Conservation (phyloP, 1,140 invertebrate species). For the Hestina assimilis region DNA sequence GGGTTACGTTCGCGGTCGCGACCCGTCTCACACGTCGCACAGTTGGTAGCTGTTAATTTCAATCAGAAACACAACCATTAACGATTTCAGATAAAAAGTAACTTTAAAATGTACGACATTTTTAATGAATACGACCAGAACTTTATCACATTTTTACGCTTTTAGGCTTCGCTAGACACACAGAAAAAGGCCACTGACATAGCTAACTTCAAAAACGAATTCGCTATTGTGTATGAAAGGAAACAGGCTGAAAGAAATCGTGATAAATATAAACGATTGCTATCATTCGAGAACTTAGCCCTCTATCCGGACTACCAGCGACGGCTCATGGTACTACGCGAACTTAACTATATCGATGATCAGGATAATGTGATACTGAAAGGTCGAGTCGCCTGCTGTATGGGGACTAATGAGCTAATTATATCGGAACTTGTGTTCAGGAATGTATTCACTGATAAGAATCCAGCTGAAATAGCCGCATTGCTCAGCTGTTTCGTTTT, state of each 20-base stretch:
- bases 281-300: constrained; percentile 91
- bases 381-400: constrained; percentile 93
- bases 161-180: constrained; percentile 54
- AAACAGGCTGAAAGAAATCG: constrained; percentile 86
- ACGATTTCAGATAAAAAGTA: too few relatives aligned
- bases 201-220: constrained; percentile 82
- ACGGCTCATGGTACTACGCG: constrained; percentile 89
- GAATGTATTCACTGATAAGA: constrained; percentile 91
- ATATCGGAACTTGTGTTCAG: constrained; percentile 97
- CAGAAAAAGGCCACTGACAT: constrained; percentile 65
- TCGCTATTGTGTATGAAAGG: constrained; percentile 84
- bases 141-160: too few relatives aligned
- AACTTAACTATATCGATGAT: constrained; percentile 83
- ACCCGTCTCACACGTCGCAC: too few relatives aligned
- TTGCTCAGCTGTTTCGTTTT: constrained; percentile 95
- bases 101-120: too few relatives aligned
- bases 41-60: too few relatives aligned
- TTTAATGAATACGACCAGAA: too few relatives aligned
- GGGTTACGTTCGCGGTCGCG: too few relatives aligned
- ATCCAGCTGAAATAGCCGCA: constrained; percentile 95
- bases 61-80: too few relatives aligned
- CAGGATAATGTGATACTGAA: constrained; percentile 79
- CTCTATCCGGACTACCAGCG: constrained; percentile 94
- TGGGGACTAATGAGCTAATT: constrained; percentile 95
- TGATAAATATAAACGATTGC: constrained; percentile 83